These are phyloP conservation scores for Machimus atricapillus DNA, from an alignment of 2,888 invertebrate species.

Conservation along the genomic window DNA sequence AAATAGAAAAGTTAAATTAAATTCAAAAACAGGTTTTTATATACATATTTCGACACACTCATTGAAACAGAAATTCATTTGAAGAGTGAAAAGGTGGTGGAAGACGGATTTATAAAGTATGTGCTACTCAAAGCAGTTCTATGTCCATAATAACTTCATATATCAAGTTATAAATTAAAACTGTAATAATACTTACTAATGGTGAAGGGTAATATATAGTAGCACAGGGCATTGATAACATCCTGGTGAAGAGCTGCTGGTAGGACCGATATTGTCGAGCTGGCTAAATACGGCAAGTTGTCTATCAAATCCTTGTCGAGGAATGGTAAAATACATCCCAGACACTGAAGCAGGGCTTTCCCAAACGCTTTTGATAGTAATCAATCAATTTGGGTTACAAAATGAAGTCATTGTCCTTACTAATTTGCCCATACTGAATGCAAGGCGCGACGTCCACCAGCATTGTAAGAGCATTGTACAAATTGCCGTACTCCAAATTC, in stretches of 20 bases:
- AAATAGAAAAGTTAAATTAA: too few relatives aligned
- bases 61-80: too few relatives aligned
- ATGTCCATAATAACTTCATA: too few relatives aligned
- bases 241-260: slow-evolving; percentile 92
- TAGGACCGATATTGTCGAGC: slow-evolving; percentile 91
- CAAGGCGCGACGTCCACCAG: slow-evolving; percentile 91
- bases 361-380: slow-evolving; percentile 76
- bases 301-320: slow-evolving; percentile 95
- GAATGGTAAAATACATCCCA: slow-evolving; percentile 95
- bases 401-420: slow-evolving; percentile 61
- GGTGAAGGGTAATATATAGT: slow-evolving; percentile 94
- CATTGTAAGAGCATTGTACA: slow-evolving; percentile 85
- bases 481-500: slow-evolving; percentile 94
- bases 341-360: slow-evolving; percentile 89
- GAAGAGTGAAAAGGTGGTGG: too few relatives aligned
- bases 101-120: too few relatives aligned
- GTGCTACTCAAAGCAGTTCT: too few relatives aligned
- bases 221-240: slow-evolving; percentile 92
- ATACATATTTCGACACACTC: too few relatives aligned
- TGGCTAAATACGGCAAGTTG: slow-evolving; percentile 91
- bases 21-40: too few relatives aligned
- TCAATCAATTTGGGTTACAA: neutral
- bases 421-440: slow-evolving; percentile 86
- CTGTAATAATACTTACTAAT: slow-evolving; percentile 74
- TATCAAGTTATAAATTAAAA: neutral